Conservation (phyloP, 1,140 invertebrate species). For the Atta cephalotes region DNA sequence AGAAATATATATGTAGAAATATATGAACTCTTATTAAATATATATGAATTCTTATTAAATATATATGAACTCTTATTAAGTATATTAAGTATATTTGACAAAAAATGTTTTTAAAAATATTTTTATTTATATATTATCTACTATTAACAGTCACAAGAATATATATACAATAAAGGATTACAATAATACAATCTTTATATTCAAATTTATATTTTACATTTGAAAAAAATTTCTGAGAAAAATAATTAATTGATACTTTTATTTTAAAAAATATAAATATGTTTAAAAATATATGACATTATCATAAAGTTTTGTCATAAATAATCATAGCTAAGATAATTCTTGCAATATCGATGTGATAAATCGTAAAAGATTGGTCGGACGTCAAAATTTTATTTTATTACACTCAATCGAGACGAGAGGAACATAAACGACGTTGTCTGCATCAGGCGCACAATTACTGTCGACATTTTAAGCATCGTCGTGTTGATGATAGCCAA, state of each 20-base stretch:
- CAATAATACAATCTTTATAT: constrained; percentile 2
- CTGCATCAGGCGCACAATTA: constrained; percentile 14
- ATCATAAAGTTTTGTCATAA: too few species aligned
- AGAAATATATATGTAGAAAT: background rate
- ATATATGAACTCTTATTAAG: background rate
- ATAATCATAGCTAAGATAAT: background rate
- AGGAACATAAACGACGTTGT: constrained; percentile 14
- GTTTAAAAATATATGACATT: background rate
- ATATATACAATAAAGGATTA: background rate
- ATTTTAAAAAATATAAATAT: background rate
- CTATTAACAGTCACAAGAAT: background rate
- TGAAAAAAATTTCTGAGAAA: background rate
- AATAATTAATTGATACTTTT: background rate
- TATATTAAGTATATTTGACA: background rate
- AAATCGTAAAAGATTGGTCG: background rate
- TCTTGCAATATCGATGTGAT: background rate
- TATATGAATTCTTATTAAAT: background rate
- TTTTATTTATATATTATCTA: background rate
- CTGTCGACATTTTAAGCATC: constrained; percentile 19
- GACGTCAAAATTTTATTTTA: constrained; percentile 14
- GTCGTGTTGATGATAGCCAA: constrained; percentile 12
- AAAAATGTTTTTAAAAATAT: constrained; percentile 25
- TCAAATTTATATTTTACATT: background rate
- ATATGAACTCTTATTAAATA: background rate
- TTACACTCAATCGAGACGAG: background rate